Evolutionary conservation across 1,140 invertebrate genomes (phyloP), one percentile per base, ranked within the genome.

Genomic region (Drosophila pectinifera): DNA sequence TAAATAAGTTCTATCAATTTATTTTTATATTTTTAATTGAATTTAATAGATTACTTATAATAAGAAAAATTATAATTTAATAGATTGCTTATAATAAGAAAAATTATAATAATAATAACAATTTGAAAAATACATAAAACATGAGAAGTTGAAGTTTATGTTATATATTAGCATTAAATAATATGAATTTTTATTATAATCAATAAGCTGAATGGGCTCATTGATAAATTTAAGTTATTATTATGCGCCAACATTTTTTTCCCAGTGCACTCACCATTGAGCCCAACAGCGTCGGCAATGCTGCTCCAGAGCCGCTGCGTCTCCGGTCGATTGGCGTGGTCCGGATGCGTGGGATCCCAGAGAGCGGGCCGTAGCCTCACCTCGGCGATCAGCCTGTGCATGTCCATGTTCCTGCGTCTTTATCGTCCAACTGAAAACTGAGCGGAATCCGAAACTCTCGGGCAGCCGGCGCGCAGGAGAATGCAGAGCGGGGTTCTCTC

Each of bases 401-500:
- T 80, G 81, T 91, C 90, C 83, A 91, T 88, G 69, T 84, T 69
- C 46, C 77, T 78, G 74, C 72, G 63, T 69, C 73, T 91, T 81
- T 90, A 80, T 90, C 85, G 72, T 20, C 59, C 48, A 63, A 90
- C 83, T 82, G 49, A 75, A 70, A 56, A 22, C 42, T 42, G 56
- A 49, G 34, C 20, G 62, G 62, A 49, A 49, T 64, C 67, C 67
- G 48, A 59, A 77, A 55, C 81, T 24, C 24, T 24, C 18, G 61
- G 48, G 41, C 46, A 46, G 42, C 59, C 54, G 45, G 45, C 36
- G 57, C 59, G 59, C 67, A 69, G 53, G 43, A 77, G 36, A 67
- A 43, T 42, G 24, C 20, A 55, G 28, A 48, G 26, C 0, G 11
- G 22, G 13, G 13, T n/a, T 65, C 57, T 63, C 62, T 46, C 10